Percentiles rank a stretch among this genome's conserved stretches.
Evolutionary conservation across 1,140 invertebrate species (phyloP).

Genomic region (Pectinophora gossypiella): DNA sequence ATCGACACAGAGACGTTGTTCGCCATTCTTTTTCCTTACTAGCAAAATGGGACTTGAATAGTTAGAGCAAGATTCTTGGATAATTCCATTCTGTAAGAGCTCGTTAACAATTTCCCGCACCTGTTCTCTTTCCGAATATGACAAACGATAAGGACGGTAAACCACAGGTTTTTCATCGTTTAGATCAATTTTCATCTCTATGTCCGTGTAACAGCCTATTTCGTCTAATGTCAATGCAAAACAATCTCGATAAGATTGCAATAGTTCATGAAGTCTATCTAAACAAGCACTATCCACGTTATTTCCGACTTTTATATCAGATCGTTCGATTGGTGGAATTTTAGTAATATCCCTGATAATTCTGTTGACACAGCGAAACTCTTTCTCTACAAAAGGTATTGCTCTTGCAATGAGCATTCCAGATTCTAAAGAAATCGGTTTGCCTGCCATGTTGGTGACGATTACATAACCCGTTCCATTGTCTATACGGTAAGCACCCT

Average conservation of each 20-base stretch:
- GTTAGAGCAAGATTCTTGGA: constrained; percentile 10
- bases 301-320: not conserved
- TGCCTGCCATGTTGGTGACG: not conserved
- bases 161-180: not conserved
- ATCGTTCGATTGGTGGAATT: not conserved
- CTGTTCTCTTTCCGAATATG: not conserved
- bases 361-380: not conserved
- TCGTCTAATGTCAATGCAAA: not conserved
- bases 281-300: not conserved
- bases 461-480: not conserved
- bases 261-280: not conserved
- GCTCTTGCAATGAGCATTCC: not conserved
- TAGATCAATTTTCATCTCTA: not conserved
- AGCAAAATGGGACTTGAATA: constrained; percentile 25
- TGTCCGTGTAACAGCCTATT: not conserved
- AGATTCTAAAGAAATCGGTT: not conserved
- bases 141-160: not conserved
- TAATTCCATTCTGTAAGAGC: not conserved
- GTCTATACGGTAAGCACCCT: not conserved
- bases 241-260: constrained; percentile 1
- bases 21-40: constrained; percentile 37
- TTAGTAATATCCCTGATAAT: not conserved
- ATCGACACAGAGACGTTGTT: too few species aligned
- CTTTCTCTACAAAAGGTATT: not conserved
- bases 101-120: not conserved